These are phyloP conservation scores for Trogon surrucura DNA, from an alignment of 2,113 vertebrate species.

Conservation along the genomic window DNA sequence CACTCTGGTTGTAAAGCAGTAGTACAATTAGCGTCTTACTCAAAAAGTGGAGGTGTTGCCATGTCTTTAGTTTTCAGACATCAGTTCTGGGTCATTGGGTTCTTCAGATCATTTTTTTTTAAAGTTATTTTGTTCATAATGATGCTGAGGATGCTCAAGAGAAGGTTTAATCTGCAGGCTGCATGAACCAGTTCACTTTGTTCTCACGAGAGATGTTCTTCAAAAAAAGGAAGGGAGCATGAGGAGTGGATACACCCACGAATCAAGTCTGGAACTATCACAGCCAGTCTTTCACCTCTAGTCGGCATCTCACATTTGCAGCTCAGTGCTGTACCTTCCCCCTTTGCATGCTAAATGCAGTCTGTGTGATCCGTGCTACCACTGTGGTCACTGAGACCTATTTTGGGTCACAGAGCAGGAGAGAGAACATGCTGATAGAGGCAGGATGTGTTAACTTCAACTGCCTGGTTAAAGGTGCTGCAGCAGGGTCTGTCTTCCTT, in stretches of 20 bases:
- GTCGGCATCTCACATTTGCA: not conserved
- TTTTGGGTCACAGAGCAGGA: not conserved
- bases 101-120: not conserved
- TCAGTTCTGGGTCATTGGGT: not conserved
- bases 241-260: not conserved
- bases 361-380: not conserved
- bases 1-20: not conserved
- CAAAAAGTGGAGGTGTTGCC: rapidly evolving
- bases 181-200: not conserved
- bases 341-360: not conserved
- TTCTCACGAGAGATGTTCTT: not conserved
- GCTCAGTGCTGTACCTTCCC: not conserved
- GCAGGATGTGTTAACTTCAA: not conserved
- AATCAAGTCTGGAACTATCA: not conserved
- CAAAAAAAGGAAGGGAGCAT: not conserved
- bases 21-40: not conserved
- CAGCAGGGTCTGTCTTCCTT: not conserved
- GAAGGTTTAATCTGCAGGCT: not conserved
- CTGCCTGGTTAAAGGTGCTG: not conserved
- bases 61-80: not conserved
- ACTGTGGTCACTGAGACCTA: not conserved
- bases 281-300: not conserved
- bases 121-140: not conserved
- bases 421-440: not conserved
- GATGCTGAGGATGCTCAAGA: too few relatives aligned